Base-by-base conservation (phyloP, 2,797 vertebrate species). In the Siniperca scherzeri region DNA sequence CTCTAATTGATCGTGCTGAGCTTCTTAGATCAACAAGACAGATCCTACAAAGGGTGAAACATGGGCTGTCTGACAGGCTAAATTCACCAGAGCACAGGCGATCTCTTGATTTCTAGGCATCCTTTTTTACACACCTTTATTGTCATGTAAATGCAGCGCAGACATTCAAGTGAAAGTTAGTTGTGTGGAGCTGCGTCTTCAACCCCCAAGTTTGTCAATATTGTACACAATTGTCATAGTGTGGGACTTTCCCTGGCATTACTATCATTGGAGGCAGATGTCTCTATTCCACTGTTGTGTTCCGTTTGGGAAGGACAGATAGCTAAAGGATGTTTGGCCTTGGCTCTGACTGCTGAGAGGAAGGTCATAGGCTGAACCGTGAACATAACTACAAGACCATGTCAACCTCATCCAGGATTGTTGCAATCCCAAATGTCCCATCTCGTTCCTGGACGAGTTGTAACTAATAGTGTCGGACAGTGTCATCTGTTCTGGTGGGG, bases 1-100 rank as follows among this genome's bases (percentile, higher is more conserved):
- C 86, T 91, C 92, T 93, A 94, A 93, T 94, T 94, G 91, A 94
- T 90, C 90, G 88, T 84, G 80, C 89, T 88, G 92, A 92, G 88
- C 89, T 87, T 89, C 85, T 89, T 87, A 85, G 88, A 89, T 92
- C 85, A 94, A 89, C 87, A 79, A 82, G 90, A 91, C 87, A 87
- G 85, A 70, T 88, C 69, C 70, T 85, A 91, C 81, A 92, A 93
- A 87, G 81, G 80, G 70, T 88, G 84, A 91, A 90, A 83, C 82
- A 92, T 77, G 65, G 88, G 87, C 89, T 87, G 86, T 84, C 80
- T 80, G 75, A 85, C 79, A 66, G 60, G 56, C 62, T 60, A 52
- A 72, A 82, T 83, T 83, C 66, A 40, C 70, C 46, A 7, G 7
- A 77, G 65, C 17, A 25, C 30, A 83, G 66, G 38, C 40, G 0